Evolutionary conservation across 2,888 invertebrate species (phyloP).

Genomic region (Platynereis dumerilii): DNA sequence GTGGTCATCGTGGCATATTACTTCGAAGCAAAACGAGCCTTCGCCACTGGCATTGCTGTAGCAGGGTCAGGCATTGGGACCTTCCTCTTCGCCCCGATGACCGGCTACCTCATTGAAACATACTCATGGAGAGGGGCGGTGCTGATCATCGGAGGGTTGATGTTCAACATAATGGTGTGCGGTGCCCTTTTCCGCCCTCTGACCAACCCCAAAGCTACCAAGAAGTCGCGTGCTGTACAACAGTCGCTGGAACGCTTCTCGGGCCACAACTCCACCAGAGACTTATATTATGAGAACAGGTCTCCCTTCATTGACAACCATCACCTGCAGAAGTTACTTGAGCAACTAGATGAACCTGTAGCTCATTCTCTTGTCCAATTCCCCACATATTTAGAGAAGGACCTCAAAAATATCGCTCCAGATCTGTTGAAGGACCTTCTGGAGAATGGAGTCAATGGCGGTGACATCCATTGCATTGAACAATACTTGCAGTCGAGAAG

Average conservation of each 20-base stretch:
- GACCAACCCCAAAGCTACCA: slow-evolving; percentile 44
- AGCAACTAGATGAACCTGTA: slow-evolving; percentile 26
- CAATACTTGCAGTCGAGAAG: too few species aligned
- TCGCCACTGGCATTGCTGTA: slow-evolving; percentile 62
- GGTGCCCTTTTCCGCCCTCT: slow-evolving; percentile 57
- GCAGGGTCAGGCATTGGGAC: slow-evolving; percentile 63
- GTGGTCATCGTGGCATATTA: slow-evolving; percentile 62
- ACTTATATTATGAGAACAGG: too few species aligned
- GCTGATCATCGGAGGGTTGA: slow-evolving; percentile 56
- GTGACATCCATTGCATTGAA: not conserved
- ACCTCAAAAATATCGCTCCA: slow-evolving; percentile 12
- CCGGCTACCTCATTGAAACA: slow-evolving; percentile 50
- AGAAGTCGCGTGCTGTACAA: slow-evolving; percentile 33
- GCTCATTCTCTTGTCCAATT: slow-evolving; percentile 77
- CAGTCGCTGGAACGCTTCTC: slow-evolving; percentile 50
- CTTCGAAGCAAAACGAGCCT: slow-evolving; percentile 60
- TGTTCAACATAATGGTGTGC: slow-evolving; percentile 56
- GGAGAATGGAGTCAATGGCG: not conserved
- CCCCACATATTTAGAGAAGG: slow-evolving; percentile 75
- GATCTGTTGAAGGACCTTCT: slow-evolving; percentile 18
- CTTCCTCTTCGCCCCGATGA: slow-evolving; percentile 58
- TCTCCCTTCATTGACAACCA: too few species aligned
- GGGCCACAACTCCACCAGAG: slow-evolving; percentile 14
- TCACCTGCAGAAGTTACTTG: slow-evolving; percentile 1
- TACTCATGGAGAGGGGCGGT: slow-evolving; percentile 61